Conservation (phyloP, 2,888 invertebrate genomes). For the Cataglyphis cursor region DNA sequence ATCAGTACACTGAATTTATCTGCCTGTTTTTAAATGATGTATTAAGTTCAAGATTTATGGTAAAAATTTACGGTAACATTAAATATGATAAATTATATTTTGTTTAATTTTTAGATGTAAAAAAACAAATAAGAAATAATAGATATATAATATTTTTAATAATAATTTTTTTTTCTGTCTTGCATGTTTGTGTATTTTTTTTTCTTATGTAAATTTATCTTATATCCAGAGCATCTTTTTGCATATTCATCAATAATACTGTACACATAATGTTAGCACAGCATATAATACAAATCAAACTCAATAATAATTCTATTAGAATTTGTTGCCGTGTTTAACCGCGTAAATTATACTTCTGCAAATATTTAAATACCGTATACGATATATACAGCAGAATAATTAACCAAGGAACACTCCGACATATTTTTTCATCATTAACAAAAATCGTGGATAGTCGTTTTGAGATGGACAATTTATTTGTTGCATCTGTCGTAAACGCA, state of each 20-base stretch:
- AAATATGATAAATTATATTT: background rate
- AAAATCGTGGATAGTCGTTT: slow-evolving; percentile 9
- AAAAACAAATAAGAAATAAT: background rate
- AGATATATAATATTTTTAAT: background rate
- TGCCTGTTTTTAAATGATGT: background rate
- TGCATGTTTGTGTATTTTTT: background rate
- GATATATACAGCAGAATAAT: background rate
- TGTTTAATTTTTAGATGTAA: background rate
- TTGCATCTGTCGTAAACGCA: background rate
- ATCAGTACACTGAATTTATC: slow-evolving; percentile 14
- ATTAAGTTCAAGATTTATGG: slow-evolving; percentile 24
- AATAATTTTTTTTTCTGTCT: background rate
- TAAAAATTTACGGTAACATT: background rate
- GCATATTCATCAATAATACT: background rate
- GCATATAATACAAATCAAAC: background rate
- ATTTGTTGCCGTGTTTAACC: background rate
- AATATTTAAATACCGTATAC: background rate
- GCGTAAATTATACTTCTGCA: background rate
- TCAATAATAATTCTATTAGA: background rate
- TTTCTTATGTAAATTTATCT: background rate
- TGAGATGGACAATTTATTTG: background rate
- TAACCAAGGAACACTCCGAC: background rate
- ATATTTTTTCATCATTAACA: background rate
- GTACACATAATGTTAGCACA: background rate
- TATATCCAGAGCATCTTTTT: background rate